Base-by-base conservation (phyloP, 35 echinoderm and acorn worm species). In the Lytechinus variegatus region DNA sequence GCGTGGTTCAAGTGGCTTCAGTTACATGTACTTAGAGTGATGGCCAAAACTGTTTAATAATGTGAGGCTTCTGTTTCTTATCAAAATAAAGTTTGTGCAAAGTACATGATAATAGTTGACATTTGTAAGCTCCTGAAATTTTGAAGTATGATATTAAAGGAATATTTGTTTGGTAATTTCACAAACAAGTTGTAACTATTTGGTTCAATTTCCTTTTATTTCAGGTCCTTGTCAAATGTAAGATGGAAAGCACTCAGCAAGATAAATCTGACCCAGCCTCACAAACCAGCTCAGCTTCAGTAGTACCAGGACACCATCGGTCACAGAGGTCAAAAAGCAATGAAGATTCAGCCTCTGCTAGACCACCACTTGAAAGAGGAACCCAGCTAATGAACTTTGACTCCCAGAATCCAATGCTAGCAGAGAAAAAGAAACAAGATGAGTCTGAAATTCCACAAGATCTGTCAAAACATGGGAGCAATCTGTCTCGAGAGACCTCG, bases 251-350 rank as follows among this genome's bases (percentile, higher is more conserved):
- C 66, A 79, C 66, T 24, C 66, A 79, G 66, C 66, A 79, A 24
- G 66, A 79, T 24, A 79, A 79, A 24, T 16, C 66, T 79, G 66
- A 79, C 66, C 19, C 19, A 79, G 66, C 66, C n/a, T 24, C 66
- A 79, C 66, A 79, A 24, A 16, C 66, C 66, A 79, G 66, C 16
- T 79, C 66, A n/a, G 16, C 66, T 79, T 79, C 24, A 16, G 66
- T 16, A 24, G 19, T 79, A 14, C 19, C 66, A 6, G 66, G 66
- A 79, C 66, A 79, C 24, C 66, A n/a, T 24, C 19, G 66, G 66
- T 79, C 66, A 79, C 66, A 79, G 66, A 79, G 66, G 66, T 79
- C 66, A 79, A 79, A 79, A 79, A 79, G 66, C n/a, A 79, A 19
- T 79, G 66, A 79, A 24, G 66, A 79, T 79, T 1, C 16, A 60